Conservation (phyloP, 2,797 vertebrate genomes). For the Sternotherus odoratus region DNA sequence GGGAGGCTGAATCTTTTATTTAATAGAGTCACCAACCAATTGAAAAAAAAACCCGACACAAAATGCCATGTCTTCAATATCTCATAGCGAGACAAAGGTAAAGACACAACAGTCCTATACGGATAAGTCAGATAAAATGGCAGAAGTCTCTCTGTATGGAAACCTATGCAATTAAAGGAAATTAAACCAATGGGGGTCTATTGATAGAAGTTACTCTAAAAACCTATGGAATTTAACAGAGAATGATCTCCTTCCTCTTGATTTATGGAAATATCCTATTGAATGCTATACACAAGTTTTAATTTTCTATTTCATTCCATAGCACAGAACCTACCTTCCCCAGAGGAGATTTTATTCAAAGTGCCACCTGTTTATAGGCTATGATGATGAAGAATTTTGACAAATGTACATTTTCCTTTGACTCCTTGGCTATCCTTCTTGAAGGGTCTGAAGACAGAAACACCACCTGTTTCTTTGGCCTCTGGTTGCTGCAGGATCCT, state of each 20-base stretch:
- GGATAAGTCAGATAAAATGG: background rate
- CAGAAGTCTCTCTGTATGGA: background rate
- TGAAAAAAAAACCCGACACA: background rate
- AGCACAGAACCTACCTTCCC: background rate
- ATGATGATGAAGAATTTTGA: background rate
- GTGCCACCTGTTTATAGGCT: background rate
- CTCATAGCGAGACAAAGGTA: background rate
- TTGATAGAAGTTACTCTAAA: background rate
- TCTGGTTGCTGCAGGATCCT: background rate
- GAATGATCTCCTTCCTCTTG: background rate
- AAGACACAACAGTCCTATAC: background rate
- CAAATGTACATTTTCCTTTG: background rate
- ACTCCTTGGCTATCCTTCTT: background rate
- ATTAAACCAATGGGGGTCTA: background rate
- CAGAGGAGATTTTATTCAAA: background rate
- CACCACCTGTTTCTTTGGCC: background rate
- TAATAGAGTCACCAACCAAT: background rate
- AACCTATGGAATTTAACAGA: background rate
- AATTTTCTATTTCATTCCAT: background rate
- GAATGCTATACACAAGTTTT: background rate
- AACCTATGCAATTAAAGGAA: background rate
- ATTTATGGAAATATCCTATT: background rate
- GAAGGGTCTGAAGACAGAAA: background rate
- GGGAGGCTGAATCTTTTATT: background rate
- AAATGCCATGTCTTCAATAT: background rate